Base-by-base conservation (phyloP, 2,113 vertebrate species). In the Ceyx margarethae region DNA sequence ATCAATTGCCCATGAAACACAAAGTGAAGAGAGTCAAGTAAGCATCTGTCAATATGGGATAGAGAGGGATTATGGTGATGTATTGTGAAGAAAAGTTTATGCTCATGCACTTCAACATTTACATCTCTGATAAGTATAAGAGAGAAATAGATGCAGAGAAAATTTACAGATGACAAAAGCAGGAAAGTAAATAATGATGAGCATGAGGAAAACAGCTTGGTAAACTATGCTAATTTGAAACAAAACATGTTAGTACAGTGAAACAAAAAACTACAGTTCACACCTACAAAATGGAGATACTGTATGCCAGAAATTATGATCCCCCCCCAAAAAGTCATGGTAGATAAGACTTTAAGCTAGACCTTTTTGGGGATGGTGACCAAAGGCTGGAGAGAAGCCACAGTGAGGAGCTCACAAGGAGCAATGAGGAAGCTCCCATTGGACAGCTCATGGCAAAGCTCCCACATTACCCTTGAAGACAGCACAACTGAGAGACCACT, bases 81-180 rank as follows among this genome's bases (percentile, higher is more conserved):
- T 35, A 57, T 42, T 35, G 81, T 35, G 75, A 84, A 23, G 17
- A 74, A 85, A 89, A 89, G 29, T 53, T 81, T 81, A 68, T 35
- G 56, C 11, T 79, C 45, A 29, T 26, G 74, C 21, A 67, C 48
- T 81, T 78, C 75, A 81, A 72, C 71, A 45, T 83, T 87, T 87
- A 84, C 78, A 68, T 65, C 81, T 57, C 66, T 75, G 62, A 90
- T 89, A 67, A 88, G 43, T 0, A 66, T 28, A 88, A 77, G 68
- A 74, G 45, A 87, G 22, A 58, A 94, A 94, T 81, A 65, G 89
- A 81, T 87, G 78, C 51, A 92, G 35, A 31, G 45, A 65, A 92
- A 87, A 81, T 65, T 67, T 77, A 48, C 58, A 56, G 67, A 78
- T 35, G 57, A 89, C 69, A 95, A 91, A 87, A 93, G 62, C 71